Evolutionary conservation across 1,140 invertebrate species (phyloP).

Genomic region (Laupala kohalensis): DNA sequence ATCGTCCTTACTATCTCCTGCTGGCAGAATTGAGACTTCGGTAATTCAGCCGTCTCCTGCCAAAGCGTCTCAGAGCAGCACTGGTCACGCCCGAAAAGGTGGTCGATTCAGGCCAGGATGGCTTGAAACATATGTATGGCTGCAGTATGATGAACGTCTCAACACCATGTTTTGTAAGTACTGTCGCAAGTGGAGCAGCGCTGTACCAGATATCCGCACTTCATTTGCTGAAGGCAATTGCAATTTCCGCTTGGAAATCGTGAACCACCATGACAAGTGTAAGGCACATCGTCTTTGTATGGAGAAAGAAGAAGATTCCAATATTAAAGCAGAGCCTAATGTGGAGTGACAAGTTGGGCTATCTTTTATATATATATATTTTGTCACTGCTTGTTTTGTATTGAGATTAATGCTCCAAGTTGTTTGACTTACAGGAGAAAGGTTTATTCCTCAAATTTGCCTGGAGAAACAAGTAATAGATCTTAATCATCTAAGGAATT

Average conservation of each 20-base stretch:
- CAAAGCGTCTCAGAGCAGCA: constrained; percentile 13
- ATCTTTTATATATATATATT: too few relatives aligned
- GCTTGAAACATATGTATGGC: constrained; percentile 50
- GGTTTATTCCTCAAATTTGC: too few relatives aligned
- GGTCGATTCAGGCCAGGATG: constrained; percentile 48
- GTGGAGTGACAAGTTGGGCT: background rate
- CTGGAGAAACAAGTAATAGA: too few relatives aligned
- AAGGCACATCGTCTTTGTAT: constrained; percentile 55
- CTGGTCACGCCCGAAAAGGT: constrained; percentile 31
- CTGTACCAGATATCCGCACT: constrained; percentile 52
- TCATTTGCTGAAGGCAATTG: constrained; percentile 60
- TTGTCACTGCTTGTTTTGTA: too few relatives aligned
- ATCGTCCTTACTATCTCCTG: background rate
- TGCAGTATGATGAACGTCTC: constrained; percentile 47
- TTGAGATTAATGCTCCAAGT: too few relatives aligned
- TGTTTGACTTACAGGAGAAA: too few relatives aligned
- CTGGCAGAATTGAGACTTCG: constrained; percentile 30
- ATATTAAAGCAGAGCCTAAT: background rate
- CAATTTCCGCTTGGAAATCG: constrained; percentile 59
- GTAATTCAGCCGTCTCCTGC: constrained; percentile 31
- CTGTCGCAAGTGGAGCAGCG: constrained; percentile 53
- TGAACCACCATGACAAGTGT: constrained; percentile 62
- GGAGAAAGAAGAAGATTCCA: constrained; percentile 29
- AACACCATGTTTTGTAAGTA: constrained; percentile 61
- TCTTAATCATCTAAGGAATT: too few relatives aligned